Evolutionary conservation across 35 echinoderm and acorn worm genomes (phyloP).

Genomic region (Heliocidaris erythrogramma): DNA sequence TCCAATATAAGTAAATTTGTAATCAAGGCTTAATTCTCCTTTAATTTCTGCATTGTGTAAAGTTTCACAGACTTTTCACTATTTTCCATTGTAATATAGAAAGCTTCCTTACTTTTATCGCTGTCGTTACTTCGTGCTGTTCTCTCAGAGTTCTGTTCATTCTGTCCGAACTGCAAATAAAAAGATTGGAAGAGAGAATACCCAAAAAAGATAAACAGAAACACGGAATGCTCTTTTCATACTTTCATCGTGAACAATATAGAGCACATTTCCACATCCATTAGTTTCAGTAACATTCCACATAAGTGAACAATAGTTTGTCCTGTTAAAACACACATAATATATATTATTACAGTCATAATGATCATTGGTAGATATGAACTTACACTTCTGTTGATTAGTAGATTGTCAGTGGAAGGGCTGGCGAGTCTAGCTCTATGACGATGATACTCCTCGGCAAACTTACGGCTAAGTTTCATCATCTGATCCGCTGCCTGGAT

Average conservation of each 20-base stretch:
- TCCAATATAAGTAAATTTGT: no score
- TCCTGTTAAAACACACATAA: no score
- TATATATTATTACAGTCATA: no score
- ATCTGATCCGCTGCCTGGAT: slow-evolving; percentile 31
- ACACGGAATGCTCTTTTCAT: not conserved
- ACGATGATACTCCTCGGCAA: slow-evolving; percentile 39
- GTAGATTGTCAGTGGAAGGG: not conserved
- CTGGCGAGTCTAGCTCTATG: not conserved
- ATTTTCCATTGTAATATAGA: no score
- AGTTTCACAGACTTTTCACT: no score
- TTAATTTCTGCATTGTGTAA: no score
- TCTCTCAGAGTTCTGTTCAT: not conserved
- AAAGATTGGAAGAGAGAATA: not conserved
- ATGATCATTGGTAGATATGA: not conserved
- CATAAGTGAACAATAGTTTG: no score
- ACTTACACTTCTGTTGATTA: slow-evolving; percentile 36
- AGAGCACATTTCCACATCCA: no score
- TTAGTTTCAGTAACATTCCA: no score
- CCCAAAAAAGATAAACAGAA: not conserved
- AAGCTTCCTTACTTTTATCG: not conserved
- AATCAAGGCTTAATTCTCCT: no score
- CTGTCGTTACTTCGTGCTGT: not conserved
- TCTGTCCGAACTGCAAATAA: not conserved
- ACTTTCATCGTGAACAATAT: not conserved
- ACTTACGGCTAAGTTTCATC: slow-evolving; percentile 32